Base-by-base conservation (phyloP, 2,797 vertebrate genomes). In the Notoglanidium macrostoma region DNA sequence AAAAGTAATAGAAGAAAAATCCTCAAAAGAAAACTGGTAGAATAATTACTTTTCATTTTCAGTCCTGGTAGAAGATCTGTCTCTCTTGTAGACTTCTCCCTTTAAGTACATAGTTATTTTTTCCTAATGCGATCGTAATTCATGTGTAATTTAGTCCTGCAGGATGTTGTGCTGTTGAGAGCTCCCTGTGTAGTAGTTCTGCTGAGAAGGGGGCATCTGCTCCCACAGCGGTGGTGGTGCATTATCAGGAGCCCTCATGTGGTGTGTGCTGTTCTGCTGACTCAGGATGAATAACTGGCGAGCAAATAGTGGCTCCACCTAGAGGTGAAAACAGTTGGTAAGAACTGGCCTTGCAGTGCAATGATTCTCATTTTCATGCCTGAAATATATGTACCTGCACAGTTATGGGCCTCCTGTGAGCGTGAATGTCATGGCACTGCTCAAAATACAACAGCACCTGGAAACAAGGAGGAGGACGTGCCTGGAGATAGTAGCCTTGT, bases 221-320 rank as follows among this genome's bases (percentile, higher is more conserved):
- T 89, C 90, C 29, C 88, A 85, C 73, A 55, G 44, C 83, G 70
- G 23, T 46, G 70, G 23, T 46, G 88, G 55, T 21, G 82, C 15
- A 26, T 85, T 81, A 79, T 99, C 98, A 23, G 97, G 98, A 94
- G 95, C 93, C 93, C 97, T 96, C 91, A 95, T 95, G 92, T 96
- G 96, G 88, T 97, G 97, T 92, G 97, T 92, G 70, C 96, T 95
- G 91, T 96, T 96, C 90, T 97, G 98, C 89, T 98, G 97, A 90
- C 97, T 95, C 93, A 98, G 97, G 91, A 96, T 97, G 92, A 96
- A 94, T 40, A 99, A 94, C 91, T 99, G 98, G 89, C 96, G 96
- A 93, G 97, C 97, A 74, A 98, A 96, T 89, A 99, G 92, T 26
- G 98, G 98, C 93, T 99, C 98, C 91, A 99, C 97, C 98, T 99